phyloP scores from a whole-genome alignment of 1,140 invertebrate species.

The Drosophila subpulchrella region DNA sequence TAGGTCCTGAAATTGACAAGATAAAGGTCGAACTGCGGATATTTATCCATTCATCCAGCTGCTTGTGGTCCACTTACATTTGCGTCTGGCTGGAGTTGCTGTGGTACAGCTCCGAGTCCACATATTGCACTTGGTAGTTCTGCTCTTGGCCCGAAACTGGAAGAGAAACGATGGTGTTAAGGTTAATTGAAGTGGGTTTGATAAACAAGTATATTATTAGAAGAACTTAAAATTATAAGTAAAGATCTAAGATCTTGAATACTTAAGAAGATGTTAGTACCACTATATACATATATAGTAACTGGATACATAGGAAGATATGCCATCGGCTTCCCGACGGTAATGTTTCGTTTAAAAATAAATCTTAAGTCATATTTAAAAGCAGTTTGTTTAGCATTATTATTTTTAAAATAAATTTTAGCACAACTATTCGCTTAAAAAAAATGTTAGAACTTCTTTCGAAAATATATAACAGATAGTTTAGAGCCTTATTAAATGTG shows the following conservation, averaged over 20 bases:
- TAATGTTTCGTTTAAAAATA: not conserved
- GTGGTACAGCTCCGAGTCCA: slow-evolving; percentile 88
- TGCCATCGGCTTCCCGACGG: not conserved
- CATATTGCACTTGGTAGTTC: slow-evolving; percentile 89
- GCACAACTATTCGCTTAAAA: too few species aligned
- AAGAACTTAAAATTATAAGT: not conserved
- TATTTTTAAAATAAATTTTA: too few species aligned
- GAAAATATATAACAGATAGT: too few species aligned
- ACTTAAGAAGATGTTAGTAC: too few species aligned
- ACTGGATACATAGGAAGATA: not conserved
- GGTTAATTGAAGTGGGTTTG: not conserved
- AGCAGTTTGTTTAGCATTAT: too few species aligned
- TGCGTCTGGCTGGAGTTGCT: slow-evolving; percentile 86
- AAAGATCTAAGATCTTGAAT: too few species aligned
- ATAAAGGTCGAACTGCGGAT: slow-evolving; percentile 13
- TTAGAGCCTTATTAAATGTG: too few species aligned
- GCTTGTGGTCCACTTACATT: slow-evolving; percentile 86
- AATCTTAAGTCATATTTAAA: too few species aligned
- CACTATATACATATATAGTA: not conserved
- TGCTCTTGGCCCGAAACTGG: slow-evolving; percentile 86
- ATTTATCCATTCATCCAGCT: not conserved
- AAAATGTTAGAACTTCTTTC: too few species aligned
- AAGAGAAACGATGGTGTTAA: not conserved
- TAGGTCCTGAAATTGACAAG: slow-evolving; percentile 87
- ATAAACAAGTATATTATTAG: not conserved